Conservation (phyloP, 2,888 invertebrate genomes). For the Thysanoteuthis rhombus region DNA sequence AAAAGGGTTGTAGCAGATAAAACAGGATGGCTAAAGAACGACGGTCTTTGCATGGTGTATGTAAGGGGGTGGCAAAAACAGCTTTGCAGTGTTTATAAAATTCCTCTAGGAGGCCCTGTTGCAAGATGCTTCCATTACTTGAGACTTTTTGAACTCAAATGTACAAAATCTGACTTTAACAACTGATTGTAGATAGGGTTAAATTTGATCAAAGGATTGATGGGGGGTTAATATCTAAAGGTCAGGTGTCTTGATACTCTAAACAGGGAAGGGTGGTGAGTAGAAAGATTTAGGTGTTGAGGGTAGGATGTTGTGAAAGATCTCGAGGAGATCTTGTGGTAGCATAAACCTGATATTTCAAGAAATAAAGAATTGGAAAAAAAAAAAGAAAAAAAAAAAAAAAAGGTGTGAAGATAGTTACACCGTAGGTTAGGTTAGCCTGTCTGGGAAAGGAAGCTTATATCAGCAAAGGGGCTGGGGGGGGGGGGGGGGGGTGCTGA, state of each 20-base stretch:
- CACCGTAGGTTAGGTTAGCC: neutral
- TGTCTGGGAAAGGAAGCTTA: neutral
- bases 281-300: neutral
- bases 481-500: neutral
- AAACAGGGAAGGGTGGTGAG: neutral
- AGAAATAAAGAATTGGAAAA: neutral
- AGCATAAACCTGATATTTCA: neutral
- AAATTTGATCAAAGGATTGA: neutral
- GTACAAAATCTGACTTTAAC: neutral
- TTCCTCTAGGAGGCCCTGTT: too few species aligned
- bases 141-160: neutral
- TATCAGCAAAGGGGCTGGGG: too few species aligned
- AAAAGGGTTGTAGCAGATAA: too few species aligned
- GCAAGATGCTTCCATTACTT: too few species aligned
- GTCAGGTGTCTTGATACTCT: neutral
- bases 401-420: too few species aligned
- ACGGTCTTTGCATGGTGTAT: too few species aligned
- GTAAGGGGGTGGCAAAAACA: too few species aligned
- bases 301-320: neutral
- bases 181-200: neutral
- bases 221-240: neutral
- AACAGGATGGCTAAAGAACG: too few species aligned
- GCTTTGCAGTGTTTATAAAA: too few species aligned
- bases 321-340: neutral
- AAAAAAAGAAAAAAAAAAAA: neutral